These are phyloP conservation scores for Cyrtorhinus lividipennis DNA, from an alignment of 1,140 invertebrate genomes.

Conservation along the genomic window DNA sequence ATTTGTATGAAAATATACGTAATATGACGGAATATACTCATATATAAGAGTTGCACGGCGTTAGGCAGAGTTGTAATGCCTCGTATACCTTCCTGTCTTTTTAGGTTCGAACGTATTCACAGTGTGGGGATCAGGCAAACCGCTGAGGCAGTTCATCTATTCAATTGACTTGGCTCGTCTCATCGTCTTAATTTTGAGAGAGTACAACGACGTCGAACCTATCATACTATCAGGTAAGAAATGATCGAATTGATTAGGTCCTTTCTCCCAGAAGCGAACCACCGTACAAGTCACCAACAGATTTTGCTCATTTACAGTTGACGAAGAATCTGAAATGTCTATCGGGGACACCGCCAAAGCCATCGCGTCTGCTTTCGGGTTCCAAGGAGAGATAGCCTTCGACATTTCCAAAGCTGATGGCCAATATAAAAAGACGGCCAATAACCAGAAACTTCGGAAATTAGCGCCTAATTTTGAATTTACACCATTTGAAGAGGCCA, in stretches of 20 bases:
- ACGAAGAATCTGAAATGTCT: conserved; percentile 78
- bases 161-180: conserved; percentile 83
- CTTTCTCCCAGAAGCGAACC: neutral
- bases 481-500: conserved; percentile 70
- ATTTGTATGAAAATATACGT: too few species aligned
- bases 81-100: too few species aligned
- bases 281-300: neutral
- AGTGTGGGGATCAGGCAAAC: conserved; percentile 82
- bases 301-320: too few species aligned
- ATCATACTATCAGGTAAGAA: conserved; percentile 84
- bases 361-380: conserved; percentile 60
- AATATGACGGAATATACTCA: too few species aligned
- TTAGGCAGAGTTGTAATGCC: too few species aligned
- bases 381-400: conserved; percentile 48
- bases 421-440: conserved; percentile 96
- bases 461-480: conserved; percentile 79
- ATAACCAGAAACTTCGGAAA: conserved; percentile 74
- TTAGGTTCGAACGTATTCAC: conserved; percentile 39
- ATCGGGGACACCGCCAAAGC: conserved; percentile 70
- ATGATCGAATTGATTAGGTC: conserved; percentile 9
- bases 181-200: conserved; percentile 76
- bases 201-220: conserved; percentile 78
- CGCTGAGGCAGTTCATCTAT: conserved; percentile 94
- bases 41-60: too few species aligned
- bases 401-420: conserved; percentile 87